Evolutionary conservation across 2,888 invertebrate species (phyloP).

Genomic region (Leptinotarsa haldemani): DNA sequence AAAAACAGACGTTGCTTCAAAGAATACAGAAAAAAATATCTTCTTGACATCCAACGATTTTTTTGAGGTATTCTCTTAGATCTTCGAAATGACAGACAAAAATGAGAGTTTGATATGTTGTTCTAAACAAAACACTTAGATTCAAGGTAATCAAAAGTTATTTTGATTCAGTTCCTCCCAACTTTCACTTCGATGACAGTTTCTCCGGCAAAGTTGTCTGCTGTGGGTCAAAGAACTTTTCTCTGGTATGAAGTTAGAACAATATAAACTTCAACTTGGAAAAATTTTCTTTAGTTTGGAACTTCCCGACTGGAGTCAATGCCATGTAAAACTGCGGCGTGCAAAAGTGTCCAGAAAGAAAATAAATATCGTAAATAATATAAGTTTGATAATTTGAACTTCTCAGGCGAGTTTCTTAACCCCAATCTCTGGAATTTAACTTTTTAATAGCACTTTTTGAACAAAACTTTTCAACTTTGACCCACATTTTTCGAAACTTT

Average conservation of each 20-base stretch:
- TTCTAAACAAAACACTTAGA: not conserved
- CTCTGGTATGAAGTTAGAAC: slow-evolving; percentile 36
- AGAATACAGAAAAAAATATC: too few relatives aligned
- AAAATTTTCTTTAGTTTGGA: slow-evolving; percentile 41
- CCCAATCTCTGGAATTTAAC: slow-evolving; percentile 56
- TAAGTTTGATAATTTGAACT: slow-evolving; percentile 58
- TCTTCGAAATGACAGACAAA: not conserved
- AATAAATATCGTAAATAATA: slow-evolving; percentile 56
- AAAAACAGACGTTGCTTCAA: too few relatives aligned
- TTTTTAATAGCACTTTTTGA: slow-evolving; percentile 59
- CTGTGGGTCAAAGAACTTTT: slow-evolving; percentile 40
- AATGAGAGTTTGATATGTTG: not conserved
- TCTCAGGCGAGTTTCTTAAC: slow-evolving; percentile 55
- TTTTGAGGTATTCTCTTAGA: too few relatives aligned
- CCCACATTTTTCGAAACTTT: slow-evolving; percentile 55
- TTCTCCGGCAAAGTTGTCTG: slow-evolving; percentile 30
- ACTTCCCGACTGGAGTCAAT: slow-evolving; percentile 36
- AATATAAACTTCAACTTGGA: slow-evolving; percentile 36
- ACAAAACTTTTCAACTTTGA: slow-evolving; percentile 58
- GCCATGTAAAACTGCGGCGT: slow-evolving; percentile 39
- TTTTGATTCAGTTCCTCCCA: not conserved
- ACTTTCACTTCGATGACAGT: slow-evolving; percentile 28
- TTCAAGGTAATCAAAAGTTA: slow-evolving; percentile 22
- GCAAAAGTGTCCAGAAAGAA: slow-evolving; percentile 48
- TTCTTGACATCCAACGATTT: too few relatives aligned